Evolutionary conservation across 2,113 vertebrate genomes (phyloP).

Genomic region (Corvus hawaiiensis): DNA sequence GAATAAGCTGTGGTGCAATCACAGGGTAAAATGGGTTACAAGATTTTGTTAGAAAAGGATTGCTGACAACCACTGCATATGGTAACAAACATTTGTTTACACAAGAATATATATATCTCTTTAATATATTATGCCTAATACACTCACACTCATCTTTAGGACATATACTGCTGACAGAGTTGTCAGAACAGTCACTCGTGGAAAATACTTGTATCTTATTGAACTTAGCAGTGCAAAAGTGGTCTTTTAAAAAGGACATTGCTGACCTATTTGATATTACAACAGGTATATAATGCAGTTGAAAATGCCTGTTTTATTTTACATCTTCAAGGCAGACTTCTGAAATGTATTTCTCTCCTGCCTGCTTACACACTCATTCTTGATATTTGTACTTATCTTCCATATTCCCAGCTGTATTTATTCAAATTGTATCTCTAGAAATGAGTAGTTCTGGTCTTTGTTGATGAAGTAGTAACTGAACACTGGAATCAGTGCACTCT

Average conservation of each 20-base stretch:
- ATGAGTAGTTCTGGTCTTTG: background rate
- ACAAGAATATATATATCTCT: background rate
- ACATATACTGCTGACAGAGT: background rate
- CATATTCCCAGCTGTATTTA: background rate
- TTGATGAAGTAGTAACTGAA: background rate
- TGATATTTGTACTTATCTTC: background rate
- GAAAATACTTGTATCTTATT: background rate
- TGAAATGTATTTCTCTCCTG: background rate
- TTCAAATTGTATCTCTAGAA: background rate
- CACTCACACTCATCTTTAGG: background rate
- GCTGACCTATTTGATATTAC: background rate
- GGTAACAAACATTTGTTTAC: background rate
- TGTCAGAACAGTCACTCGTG: background rate
- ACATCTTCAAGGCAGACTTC: background rate
- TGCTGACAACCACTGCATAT: background rate
- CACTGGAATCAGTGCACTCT: background rate
- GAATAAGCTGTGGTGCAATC: fast-evolving
- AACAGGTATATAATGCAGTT: background rate
- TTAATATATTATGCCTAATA: background rate
- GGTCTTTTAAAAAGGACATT: background rate
- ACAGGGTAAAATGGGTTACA: background rate
- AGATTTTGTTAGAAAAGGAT: background rate
- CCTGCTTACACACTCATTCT: background rate
- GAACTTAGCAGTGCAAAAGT: background rate
- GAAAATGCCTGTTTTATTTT: background rate